phyloP scores from a whole-genome alignment of 2,888 invertebrate species.

The Macrostomum cliftonense region DNA sequence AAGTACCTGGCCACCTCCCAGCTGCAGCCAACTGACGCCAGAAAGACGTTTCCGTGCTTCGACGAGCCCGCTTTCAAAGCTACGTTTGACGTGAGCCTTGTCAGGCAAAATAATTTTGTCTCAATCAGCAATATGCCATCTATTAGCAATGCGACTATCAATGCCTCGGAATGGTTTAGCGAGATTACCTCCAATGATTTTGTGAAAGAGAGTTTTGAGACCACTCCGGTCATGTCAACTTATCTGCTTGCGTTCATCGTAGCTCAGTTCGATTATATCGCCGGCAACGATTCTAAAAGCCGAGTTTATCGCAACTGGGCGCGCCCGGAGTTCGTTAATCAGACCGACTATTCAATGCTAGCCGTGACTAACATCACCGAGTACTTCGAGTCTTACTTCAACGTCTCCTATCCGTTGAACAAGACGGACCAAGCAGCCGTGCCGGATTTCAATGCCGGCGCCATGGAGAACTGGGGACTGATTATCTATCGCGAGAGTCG shows the following conservation, averaged over 20 bases:
- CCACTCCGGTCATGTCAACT: constrained; percentile 31
- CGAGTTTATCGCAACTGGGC: constrained; percentile 19
- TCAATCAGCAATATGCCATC: constrained; percentile 22
- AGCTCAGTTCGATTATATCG: constrained; percentile 17
- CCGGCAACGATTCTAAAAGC: neutral
- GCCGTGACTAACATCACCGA: constrained; percentile 17
- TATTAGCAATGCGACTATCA: neutral
- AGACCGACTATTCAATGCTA: constrained; percentile 6
- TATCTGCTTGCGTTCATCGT: constrained; percentile 32
- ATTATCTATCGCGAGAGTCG: constrained; percentile 28
- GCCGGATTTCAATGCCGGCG: constrained; percentile 35
- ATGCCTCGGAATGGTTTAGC: neutral
- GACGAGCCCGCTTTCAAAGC: constrained; percentile 74
- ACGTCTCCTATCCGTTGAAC: constrained; percentile 12
- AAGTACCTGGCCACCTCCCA: constrained; percentile 8
- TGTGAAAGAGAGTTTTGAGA: constrained; percentile 18
- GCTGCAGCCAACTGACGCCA: constrained; percentile 71
- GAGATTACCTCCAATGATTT: constrained; percentile 14
- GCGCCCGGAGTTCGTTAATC: constrained; percentile 20
- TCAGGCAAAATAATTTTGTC: constrained; percentile 27
- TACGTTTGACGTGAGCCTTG: constrained; percentile 55
- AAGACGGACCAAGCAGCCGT: constrained; percentile 32
- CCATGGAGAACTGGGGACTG: constrained; percentile 38
- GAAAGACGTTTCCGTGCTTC: constrained; percentile 78
- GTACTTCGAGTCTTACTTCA: constrained; percentile 31